Evolutionary conservation across 2,888 invertebrate genomes (phyloP).

Genomic region (Diogma glabrata): DNA sequence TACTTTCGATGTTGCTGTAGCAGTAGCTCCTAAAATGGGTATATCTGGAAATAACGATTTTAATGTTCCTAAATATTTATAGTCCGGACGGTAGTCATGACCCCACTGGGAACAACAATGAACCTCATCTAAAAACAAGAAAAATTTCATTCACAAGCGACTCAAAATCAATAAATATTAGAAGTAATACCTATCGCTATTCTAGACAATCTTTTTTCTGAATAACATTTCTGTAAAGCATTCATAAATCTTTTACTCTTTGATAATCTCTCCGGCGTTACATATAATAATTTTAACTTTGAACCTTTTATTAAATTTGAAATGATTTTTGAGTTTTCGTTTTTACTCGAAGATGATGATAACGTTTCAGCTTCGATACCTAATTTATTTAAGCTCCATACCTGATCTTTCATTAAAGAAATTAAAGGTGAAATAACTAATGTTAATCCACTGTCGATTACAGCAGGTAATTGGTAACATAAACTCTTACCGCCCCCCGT

Average conservation of each 20-base stretch:
- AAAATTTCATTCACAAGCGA: too few species aligned
- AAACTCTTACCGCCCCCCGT: constrained; percentile 88
- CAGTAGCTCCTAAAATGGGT: constrained; percentile 80
- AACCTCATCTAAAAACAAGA: constrained; percentile 76
- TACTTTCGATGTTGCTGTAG: constrained; percentile 77
- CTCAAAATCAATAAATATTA: too few species aligned
- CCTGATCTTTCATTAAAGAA: constrained; percentile 62
- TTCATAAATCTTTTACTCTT: constrained; percentile 80
- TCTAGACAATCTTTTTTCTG: constrained; percentile 54
- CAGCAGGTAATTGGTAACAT: constrained; percentile 78
- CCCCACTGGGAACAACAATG: constrained; percentile 95
- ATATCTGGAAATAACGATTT: constrained; percentile 68
- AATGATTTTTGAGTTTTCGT: constrained; percentile 23
- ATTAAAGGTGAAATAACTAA: constrained; percentile 74
- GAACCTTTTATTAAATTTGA: not conserved
- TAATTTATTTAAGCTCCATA: constrained; percentile 40
- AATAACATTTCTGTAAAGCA: constrained; percentile 69
- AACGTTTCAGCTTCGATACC: constrained; percentile 56
- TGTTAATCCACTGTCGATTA: constrained; percentile 56
- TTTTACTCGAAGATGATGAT: constrained; percentile 50
- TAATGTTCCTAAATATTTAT: constrained; percentile 73
- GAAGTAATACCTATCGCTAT: too few species aligned
- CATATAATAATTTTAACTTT: constrained; percentile 63
- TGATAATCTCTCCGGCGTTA: constrained; percentile 81
- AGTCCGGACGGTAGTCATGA: constrained; percentile 86